Evolutionary conservation across 1,140 invertebrate species (phyloP).

Genomic region (Leptopilina clavipes): DNA sequence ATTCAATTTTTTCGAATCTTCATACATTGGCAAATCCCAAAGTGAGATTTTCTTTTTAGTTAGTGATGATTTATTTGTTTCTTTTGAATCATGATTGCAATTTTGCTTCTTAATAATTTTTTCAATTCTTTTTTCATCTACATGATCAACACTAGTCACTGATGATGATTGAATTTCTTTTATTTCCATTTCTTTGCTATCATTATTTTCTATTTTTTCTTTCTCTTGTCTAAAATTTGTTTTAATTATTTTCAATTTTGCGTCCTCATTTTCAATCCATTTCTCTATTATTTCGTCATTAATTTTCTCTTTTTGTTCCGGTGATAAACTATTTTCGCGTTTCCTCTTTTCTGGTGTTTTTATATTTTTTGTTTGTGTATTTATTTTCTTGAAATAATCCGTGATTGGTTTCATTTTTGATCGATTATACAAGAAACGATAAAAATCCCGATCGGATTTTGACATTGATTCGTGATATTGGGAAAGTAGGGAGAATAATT

Average conservation of each 20-base stretch:
- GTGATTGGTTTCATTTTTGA: constrained; percentile 62
- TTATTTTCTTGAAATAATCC: neutral
- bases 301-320: neutral
- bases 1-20: constrained; percentile 39
- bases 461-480: constrained; percentile 60
- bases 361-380: neutral
- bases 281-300: neutral
- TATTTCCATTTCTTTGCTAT: neutral
- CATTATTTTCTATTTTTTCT: neutral
- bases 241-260: constrained; percentile 12
- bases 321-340: neutral
- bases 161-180: neutral
- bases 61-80: neutral
- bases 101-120: neutral
- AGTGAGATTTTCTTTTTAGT: constrained; percentile 38
- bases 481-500: constrained; percentile 60
- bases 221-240: constrained; percentile 39
- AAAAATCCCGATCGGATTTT: constrained; percentile 68
- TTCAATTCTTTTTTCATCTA: neutral
- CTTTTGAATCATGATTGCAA: too few species aligned
- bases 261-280: constrained; percentile 24
- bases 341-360: constrained; percentile 4
- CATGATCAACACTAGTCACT: too few species aligned
- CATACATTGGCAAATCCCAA: constrained; percentile 42
- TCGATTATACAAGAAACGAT: constrained; percentile 71